Evolutionary conservation across 2,888 invertebrate genomes (phyloP).

Genomic region (Osedax fenrisi): DNA sequence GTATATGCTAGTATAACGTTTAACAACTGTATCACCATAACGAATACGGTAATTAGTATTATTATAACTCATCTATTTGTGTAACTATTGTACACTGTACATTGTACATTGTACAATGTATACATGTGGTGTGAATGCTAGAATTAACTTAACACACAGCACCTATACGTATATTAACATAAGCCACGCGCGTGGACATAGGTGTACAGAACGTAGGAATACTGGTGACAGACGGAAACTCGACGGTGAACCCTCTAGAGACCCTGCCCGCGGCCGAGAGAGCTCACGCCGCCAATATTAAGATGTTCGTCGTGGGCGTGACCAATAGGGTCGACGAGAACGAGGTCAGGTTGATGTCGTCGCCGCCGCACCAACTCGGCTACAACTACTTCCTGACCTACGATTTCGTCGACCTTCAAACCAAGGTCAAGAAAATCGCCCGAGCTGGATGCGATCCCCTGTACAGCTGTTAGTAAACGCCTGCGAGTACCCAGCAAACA

Average conservation of each 20-base stretch:
- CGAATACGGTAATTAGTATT: no score
- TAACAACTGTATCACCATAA: no score
- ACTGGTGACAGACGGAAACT: conserved; percentile 27
- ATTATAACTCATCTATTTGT: no score
- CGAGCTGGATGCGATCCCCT: neutral
- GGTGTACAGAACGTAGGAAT: conserved; percentile 23
- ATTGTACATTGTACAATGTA: no score
- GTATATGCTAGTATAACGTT: no score
- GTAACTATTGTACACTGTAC: no score
- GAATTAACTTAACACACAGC: no score
- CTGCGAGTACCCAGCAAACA: no score
- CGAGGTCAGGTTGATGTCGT: conserved; percentile 23
- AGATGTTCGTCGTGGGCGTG: conserved; percentile 25
- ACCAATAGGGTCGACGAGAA: conserved; percentile 9
- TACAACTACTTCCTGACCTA: conserved; percentile 36
- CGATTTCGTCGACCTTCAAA: conserved; percentile 13
- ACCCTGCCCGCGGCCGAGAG: conserved; percentile 19
- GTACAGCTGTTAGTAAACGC: no score
- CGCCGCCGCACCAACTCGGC: conserved; percentile 25
- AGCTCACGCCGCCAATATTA: conserved; percentile 8
- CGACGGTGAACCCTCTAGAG: neutral
- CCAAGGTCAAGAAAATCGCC: neutral
- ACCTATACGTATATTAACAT: no score
- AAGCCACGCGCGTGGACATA: no score
- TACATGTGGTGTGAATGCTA: no score